These are phyloP conservation scores for Vollenhovia emeryi DNA, from an alignment of 1,140 invertebrate species.

Conservation along the genomic window DNA sequence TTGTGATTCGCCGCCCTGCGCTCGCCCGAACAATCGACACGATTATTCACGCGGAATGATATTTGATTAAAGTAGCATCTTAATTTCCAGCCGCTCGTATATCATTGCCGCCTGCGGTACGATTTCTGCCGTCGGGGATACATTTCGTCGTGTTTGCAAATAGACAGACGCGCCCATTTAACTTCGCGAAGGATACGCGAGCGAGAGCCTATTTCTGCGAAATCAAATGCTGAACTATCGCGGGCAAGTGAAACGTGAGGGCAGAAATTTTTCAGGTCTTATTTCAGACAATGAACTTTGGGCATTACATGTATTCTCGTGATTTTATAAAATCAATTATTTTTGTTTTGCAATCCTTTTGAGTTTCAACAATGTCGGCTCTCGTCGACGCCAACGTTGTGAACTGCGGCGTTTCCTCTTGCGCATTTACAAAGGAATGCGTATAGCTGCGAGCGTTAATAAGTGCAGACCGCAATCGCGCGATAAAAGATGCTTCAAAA, in stretches of 20 bases:
- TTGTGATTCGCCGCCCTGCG: slow-evolving; percentile 42
- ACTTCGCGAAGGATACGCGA: background rate
- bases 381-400: background rate
- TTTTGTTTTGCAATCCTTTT: background rate
- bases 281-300: background rate
- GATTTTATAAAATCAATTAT: background rate
- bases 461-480: background rate
- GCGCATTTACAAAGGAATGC: background rate
- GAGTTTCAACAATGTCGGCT: background rate
- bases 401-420: background rate
- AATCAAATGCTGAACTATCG: background rate
- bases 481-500: background rate
- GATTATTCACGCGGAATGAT: slow-evolving; percentile 57
- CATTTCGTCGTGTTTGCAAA: background rate
- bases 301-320: background rate
- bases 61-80: slow-evolving; percentile 59
- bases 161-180: background rate
- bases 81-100: slow-evolving; percentile 52
- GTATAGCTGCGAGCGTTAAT: background rate
- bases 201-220: background rate
- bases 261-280: background rate
- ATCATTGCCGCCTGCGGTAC: slow-evolving; percentile 24
- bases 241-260: background rate
- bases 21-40: slow-evolving; percentile 38
- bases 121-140: slow-evolving; percentile 15